These are phyloP conservation scores for Tympanuchus pallidicinctus DNA, from an alignment of 2,113 vertebrate genomes.

Conservation along the genomic window DNA sequence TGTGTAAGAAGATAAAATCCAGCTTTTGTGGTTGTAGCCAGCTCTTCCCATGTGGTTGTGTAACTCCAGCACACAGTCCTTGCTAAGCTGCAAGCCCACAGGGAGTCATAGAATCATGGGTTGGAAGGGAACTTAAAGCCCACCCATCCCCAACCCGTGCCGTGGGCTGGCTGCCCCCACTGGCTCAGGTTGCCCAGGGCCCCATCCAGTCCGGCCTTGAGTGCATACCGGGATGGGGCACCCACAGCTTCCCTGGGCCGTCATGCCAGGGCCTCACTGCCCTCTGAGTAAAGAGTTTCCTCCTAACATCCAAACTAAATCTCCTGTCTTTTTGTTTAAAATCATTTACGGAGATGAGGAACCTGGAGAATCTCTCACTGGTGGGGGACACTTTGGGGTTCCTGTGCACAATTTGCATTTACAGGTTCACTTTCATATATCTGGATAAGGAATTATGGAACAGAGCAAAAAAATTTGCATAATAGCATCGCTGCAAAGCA, in stretches of 20 bases:
- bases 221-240: background rate
- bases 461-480: background rate
- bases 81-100: background rate
- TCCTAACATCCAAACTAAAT: background rate
- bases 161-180: background rate
- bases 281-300: background rate
- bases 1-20: background rate
- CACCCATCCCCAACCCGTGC: too few relatives aligned
- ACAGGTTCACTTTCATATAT: background rate
- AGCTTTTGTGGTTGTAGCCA: background rate
- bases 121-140: background rate
- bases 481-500: background rate
- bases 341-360: background rate
- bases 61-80: background rate
- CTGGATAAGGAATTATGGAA: background rate
- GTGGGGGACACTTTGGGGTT: accelerated
- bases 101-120: background rate
- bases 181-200: background rate
- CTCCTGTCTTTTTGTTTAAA: background rate
- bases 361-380: accelerated
- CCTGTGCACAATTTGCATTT: background rate
- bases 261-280: background rate
- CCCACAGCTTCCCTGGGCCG: background rate
- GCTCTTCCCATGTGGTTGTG: accelerated
- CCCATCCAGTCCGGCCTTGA: background rate